phyloP scores from a whole-genome alignment of 2,797 vertebrate genomes.

The Serranus cabrilla region DNA sequence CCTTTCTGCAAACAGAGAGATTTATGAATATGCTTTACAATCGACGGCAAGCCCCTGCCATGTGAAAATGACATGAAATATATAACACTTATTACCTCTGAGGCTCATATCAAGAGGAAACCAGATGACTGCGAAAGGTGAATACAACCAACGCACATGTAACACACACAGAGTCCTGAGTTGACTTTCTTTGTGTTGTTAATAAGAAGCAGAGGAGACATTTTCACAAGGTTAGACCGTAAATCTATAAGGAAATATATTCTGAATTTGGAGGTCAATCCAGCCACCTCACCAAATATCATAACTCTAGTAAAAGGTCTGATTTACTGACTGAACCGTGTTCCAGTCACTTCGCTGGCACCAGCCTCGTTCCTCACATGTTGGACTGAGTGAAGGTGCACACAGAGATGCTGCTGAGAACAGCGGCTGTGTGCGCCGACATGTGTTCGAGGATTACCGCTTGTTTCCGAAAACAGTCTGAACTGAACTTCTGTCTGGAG shows the following conservation, averaged over 20 bases:
- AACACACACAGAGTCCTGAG: constrained; percentile 8
- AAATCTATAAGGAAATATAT: constrained; percentile 46
- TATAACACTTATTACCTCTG: constrained; percentile 31
- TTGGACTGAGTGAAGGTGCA: constrained; percentile 8
- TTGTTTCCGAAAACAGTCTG: not conserved
- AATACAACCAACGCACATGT: constrained; percentile 4
- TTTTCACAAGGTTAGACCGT: constrained; percentile 48
- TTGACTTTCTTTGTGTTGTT: constrained; percentile 44
- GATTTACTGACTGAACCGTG: constrained; percentile 51
- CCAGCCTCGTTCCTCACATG: constrained; percentile 20
- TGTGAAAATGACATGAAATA: constrained; percentile 40
- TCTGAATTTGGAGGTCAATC: constrained; percentile 11
- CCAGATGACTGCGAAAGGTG: constrained; percentile 39
- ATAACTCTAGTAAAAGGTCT: constrained; percentile 43
- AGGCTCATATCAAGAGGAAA: constrained; percentile 34
- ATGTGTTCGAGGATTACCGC: too few species aligned
- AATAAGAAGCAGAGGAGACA: constrained; percentile 50
- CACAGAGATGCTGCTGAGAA: constrained; percentile 3
- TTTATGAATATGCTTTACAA: constrained; percentile 37
- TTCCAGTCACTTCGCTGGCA: constrained; percentile 53
- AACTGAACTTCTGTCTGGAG: constrained; percentile 3
- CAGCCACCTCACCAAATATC: constrained; percentile 26
- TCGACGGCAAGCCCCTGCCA: constrained; percentile 8
- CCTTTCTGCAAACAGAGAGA: constrained; percentile 34
- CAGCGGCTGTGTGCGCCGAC: not conserved